Evolutionary conservation across 2,113 vertebrate species (phyloP).

Genomic region (Phasianus colchicus): DNA sequence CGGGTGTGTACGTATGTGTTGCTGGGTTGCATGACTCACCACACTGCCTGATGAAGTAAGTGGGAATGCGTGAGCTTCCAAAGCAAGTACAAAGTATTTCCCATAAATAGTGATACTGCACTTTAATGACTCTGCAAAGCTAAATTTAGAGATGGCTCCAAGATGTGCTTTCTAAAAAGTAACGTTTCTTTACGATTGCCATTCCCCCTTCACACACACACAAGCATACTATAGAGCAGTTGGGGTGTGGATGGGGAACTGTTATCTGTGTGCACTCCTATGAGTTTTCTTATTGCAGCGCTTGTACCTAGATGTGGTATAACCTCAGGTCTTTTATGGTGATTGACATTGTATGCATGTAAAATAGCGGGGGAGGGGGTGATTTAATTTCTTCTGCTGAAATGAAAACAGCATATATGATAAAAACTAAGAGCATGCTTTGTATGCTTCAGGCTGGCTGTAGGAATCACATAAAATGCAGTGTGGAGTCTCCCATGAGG

Average conservation of each 20-base stretch:
- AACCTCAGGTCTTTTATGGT: neutral
- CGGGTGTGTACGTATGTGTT: neutral
- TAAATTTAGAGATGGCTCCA: constrained; percentile 27
- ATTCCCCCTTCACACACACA: neutral
- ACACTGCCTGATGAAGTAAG: constrained; percentile 5
- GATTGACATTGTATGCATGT: neutral
- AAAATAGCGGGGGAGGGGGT: neutral
- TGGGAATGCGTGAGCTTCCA: neutral
- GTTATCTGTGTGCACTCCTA: accelerated
- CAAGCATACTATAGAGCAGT: neutral
- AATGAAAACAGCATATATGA: neutral
- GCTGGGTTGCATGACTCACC: constrained; percentile 39
- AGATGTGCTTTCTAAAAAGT: neutral
- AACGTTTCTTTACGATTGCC: neutral
- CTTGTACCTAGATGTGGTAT: neutral
- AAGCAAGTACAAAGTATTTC: constrained; percentile 5
- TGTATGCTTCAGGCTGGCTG: neutral
- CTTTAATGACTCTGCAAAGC: constrained; percentile 1
- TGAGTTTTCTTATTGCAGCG: neutral
- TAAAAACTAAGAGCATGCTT: neutral
- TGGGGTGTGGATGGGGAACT: neutral
- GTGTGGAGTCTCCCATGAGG: neutral
- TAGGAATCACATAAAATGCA: neutral
- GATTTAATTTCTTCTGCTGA: neutral
- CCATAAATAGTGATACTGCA: constrained; percentile 41